Percentiles rank a stretch among this genome's conserved stretches.
These are phyloP conservation scores for Furcifer pardalis DNA, from an alignment of 2,797 vertebrate genomes.

Conservation along the genomic window DNA sequence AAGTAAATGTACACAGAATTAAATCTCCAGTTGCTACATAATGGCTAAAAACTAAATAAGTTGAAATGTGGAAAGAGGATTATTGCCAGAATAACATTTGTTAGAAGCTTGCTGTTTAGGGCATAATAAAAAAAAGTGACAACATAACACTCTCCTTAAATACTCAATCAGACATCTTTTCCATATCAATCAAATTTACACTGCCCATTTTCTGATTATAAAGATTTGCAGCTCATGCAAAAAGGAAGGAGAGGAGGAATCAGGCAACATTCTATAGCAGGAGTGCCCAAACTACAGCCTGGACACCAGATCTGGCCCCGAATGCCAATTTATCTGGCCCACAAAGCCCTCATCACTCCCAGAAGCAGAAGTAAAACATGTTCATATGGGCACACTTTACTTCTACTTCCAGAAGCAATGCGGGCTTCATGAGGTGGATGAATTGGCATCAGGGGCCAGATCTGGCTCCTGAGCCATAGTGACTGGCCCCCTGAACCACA, in stretches of 20 bases:
- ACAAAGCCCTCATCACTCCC: too few species aligned
- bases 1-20: slow-evolving; percentile 30
- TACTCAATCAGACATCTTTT: slow-evolving; percentile 16
- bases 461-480: too few species aligned
- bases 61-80: slow-evolving; percentile 5
- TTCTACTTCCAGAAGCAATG: too few species aligned
- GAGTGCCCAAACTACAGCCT: too few species aligned
- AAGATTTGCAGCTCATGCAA: slow-evolving; percentile 22
- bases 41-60: background rate
- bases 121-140: background rate
- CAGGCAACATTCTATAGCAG: slow-evolving; percentile 18
- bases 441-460: too few species aligned
- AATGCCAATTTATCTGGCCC: too few species aligned
- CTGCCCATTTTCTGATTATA: slow-evolving; percentile 5
- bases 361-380: too few species aligned
- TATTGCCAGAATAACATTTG: slow-evolving; percentile 26
- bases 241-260: background rate
- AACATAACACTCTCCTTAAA: slow-evolving; percentile 36
- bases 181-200: background rate
- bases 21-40: slow-evolving; percentile 34
- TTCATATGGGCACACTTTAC: too few species aligned
- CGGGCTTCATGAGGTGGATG: too few species aligned
- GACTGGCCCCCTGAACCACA: too few species aligned
- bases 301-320: too few species aligned
- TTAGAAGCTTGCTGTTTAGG: slow-evolving; percentile 26